phyloP scores from a whole-genome alignment of 2,113 vertebrate genomes.

The Malurus melanocephalus region DNA sequence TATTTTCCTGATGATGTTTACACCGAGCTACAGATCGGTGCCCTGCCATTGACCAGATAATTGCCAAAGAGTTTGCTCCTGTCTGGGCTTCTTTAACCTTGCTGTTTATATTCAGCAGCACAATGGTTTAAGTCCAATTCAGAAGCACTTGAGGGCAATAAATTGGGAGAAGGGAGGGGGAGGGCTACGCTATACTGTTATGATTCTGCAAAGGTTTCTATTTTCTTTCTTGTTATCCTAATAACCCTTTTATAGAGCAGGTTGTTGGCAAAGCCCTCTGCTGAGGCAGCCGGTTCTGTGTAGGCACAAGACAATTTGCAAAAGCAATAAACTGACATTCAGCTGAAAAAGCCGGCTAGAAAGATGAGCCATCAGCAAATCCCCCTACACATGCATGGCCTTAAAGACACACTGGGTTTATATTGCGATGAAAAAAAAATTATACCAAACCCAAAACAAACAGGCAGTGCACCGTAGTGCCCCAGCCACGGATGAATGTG shows the following conservation, averaged over 20 bases:
- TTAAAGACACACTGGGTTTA: slow-evolving; percentile 52
- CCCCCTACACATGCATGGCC: slow-evolving; percentile 47
- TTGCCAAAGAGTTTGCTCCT: slow-evolving; percentile 20
- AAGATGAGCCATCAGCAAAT: slow-evolving; percentile 68
- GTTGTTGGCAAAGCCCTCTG: slow-evolving; percentile 62
- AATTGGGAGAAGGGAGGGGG: background rate
- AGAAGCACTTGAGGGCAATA: slow-evolving; percentile 45
- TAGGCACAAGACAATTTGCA: slow-evolving; percentile 68
- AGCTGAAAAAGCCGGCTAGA: slow-evolving; percentile 58
- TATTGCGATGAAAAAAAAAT: background rate
- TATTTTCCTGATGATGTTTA: slow-evolving; percentile 44
- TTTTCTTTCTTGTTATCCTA: slow-evolving; percentile 69
- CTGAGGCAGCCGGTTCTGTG: slow-evolving; percentile 66
- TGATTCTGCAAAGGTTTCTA: slow-evolving; percentile 66
- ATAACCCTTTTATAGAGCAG: slow-evolving; percentile 63
- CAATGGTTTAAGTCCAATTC: background rate
- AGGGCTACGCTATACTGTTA: slow-evolving; percentile 9
- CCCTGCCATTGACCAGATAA: slow-evolving; percentile 35
- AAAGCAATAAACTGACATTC: slow-evolving; percentile 69
- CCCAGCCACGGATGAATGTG: background rate
- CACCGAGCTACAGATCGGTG: background rate
- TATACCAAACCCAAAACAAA: background rate
- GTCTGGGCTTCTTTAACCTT: slow-evolving; percentile 43
- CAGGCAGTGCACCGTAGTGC: background rate
- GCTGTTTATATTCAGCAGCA: background rate